Conservation (phyloP, 2,797 vertebrate species). For the Margarornis squamiger region DNA sequence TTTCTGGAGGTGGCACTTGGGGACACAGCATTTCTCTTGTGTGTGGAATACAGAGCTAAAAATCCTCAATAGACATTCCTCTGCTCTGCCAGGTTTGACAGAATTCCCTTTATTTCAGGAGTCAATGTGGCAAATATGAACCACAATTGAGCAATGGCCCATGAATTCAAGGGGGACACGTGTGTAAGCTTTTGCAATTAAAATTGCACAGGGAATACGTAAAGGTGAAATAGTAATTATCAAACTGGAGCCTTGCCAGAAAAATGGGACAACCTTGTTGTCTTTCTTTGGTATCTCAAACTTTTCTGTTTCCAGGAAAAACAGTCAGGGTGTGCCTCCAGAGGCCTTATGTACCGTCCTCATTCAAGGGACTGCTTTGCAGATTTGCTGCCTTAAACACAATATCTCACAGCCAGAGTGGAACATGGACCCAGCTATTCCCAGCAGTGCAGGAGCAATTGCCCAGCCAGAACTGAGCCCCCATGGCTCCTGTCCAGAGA, state of each 20-base stretch:
- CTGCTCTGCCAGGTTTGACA: background rate
- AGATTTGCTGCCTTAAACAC: background rate
- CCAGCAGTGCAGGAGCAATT: background rate
- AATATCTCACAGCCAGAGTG: background rate
- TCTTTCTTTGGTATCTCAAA: background rate
- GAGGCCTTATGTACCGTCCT: background rate
- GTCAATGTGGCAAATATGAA: background rate
- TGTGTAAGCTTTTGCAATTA: background rate
- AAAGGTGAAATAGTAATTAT: conserved; percentile 36
- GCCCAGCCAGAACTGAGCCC: background rate
- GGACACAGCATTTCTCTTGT: background rate
- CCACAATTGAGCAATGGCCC: accelerated
- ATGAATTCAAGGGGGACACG: background rate
- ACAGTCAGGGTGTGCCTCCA: background rate
- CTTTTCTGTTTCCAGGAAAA: background rate
- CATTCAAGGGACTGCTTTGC: background rate
- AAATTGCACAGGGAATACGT: background rate
- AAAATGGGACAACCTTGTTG: background rate
- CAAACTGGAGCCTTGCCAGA: conserved; percentile 10
- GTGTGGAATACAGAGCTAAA: background rate
- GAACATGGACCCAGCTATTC: background rate
- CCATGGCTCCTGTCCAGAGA: background rate
- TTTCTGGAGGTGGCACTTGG: background rate
- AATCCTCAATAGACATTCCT: background rate
- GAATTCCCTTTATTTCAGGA: background rate